A percentile compares a stretch with the other conserved stretches of the same genome.
Conservation (phyloP, 2,113 vertebrate genomes). For the Apodemus speciosus region DNA sequence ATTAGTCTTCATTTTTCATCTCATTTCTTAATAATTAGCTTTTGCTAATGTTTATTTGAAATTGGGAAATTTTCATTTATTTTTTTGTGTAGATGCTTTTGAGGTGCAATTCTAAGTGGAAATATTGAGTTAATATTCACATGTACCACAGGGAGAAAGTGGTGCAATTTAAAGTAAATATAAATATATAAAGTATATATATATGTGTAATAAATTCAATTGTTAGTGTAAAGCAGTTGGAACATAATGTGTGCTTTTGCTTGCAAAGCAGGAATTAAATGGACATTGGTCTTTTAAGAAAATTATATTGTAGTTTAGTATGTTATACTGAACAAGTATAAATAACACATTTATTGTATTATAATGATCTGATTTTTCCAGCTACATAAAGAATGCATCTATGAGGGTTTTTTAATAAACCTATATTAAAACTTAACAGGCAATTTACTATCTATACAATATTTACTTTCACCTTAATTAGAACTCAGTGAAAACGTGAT, state of each 20-base stretch:
- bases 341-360: slow-evolving; percentile 66
- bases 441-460: slow-evolving; percentile 65
- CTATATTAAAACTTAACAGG: slow-evolving; percentile 70
- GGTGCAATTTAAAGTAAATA: slow-evolving; percentile 48
- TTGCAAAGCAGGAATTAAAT: slow-evolving; percentile 70
- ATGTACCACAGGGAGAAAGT: slow-evolving; percentile 13
- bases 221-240: slow-evolving; percentile 41
- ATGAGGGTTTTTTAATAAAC: slow-evolving; percentile 67
- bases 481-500: slow-evolving; percentile 37
- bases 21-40: slow-evolving; percentile 23
- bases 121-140: slow-evolving; percentile 56
- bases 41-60: slow-evolving; percentile 27
- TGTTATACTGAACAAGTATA: slow-evolving; percentile 64
- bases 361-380: slow-evolving; percentile 68
- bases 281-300: slow-evolving; percentile 52
- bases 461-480: slow-evolving; percentile 72
- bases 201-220: slow-evolving; percentile 38
- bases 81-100: slow-evolving; percentile 41
- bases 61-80: slow-evolving; percentile 3
- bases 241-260: slow-evolving; percentile 41
- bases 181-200: not conserved
- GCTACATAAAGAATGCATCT: not conserved
- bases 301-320: slow-evolving; percentile 40
- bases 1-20: not conserved
- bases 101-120: slow-evolving; percentile 18